Conservation (phyloP, 2,113 vertebrate genomes). For the Zeus faber region DNA sequence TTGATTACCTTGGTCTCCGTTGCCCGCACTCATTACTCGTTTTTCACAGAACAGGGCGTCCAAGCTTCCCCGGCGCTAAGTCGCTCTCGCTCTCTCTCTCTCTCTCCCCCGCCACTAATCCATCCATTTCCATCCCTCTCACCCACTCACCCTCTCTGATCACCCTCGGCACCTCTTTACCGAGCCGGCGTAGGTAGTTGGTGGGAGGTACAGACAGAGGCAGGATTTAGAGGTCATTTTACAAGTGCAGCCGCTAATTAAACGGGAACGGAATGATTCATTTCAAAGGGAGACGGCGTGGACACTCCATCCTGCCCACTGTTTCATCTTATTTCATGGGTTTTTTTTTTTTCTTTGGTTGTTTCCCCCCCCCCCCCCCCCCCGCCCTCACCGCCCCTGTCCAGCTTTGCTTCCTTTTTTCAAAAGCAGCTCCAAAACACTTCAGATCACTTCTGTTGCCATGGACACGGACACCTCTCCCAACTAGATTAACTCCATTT, state of each 20-base stretch:
- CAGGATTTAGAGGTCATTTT: constrained; percentile 59
- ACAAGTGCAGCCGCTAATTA: constrained; percentile 67
- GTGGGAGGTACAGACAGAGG: constrained; percentile 31
- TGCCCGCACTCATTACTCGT: no score
- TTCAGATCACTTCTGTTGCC: constrained; percentile 52
- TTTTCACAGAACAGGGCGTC: no score
- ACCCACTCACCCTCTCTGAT: constrained; percentile 13
- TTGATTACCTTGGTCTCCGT: no score
- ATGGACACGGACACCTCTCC: constrained; percentile 43
- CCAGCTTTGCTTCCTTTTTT: constrained; percentile 32
- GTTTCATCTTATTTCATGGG: constrained; percentile 41
- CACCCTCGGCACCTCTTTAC: constrained; percentile 7
- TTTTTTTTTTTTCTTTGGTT: no score
- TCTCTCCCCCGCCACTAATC: constrained; percentile 41
- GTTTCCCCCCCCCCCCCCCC: no score
- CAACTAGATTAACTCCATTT: constrained; percentile 56
- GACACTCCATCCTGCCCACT: constrained; percentile 32
- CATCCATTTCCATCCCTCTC: constrained; percentile 20
- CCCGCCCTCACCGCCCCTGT: background rate
- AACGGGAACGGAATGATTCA: constrained; percentile 44
- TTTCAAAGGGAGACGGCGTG: constrained; percentile 53
- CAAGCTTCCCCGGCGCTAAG: constrained; percentile 23
- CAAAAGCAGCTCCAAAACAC: constrained; percentile 47
- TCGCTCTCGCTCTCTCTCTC: constrained; percentile 20
- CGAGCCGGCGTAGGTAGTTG: constrained; percentile 36